phyloP scores from a whole-genome alignment of 1,140 invertebrate species.

The Calosoma granatense region DNA sequence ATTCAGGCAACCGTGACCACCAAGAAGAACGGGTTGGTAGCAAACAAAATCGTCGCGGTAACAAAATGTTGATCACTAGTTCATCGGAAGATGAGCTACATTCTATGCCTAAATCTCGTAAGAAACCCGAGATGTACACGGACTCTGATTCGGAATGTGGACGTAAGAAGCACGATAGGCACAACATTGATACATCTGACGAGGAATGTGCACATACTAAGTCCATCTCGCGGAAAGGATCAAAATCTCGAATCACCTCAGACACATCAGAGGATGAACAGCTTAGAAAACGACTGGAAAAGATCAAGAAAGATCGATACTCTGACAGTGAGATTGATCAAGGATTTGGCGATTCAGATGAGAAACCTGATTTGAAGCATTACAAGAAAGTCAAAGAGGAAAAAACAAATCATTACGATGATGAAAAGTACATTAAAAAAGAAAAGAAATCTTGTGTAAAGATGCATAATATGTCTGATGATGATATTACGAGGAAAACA shows the following conservation, averaged over 20 bases:
- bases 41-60: constrained; percentile 22
- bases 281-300: constrained; percentile 15
- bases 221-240: constrained; percentile 36
- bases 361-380: constrained; percentile 31
- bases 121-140: constrained; percentile 34
- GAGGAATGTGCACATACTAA: constrained; percentile 25
- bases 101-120: constrained; percentile 21
- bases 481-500: constrained; percentile 1
- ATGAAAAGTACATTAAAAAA: constrained; percentile 26
- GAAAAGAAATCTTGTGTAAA: constrained; percentile 17
- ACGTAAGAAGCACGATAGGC: constrained; percentile 14
- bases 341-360: constrained; percentile 40
- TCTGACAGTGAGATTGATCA: constrained; percentile 45
- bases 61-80: constrained; percentile 41
- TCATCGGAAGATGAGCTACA: constrained; percentile 40
- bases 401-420: constrained; percentile 26
- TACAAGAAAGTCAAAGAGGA: constrained; percentile 3
- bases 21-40: constrained; percentile 16
- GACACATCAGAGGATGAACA: constrained; percentile 51
- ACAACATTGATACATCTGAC: constrained; percentile 28
- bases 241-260: constrained; percentile 44
- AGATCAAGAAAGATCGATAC: constrained; percentile 36
- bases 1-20: constrained; percentile 35
- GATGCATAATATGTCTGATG: background rate
- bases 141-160: constrained; percentile 37